Percentiles rank a stretch among this genome's conserved stretches.
phyloP scores from a whole-genome alignment of 2,113 vertebrate genomes.

The Zapornia atra region DNA sequence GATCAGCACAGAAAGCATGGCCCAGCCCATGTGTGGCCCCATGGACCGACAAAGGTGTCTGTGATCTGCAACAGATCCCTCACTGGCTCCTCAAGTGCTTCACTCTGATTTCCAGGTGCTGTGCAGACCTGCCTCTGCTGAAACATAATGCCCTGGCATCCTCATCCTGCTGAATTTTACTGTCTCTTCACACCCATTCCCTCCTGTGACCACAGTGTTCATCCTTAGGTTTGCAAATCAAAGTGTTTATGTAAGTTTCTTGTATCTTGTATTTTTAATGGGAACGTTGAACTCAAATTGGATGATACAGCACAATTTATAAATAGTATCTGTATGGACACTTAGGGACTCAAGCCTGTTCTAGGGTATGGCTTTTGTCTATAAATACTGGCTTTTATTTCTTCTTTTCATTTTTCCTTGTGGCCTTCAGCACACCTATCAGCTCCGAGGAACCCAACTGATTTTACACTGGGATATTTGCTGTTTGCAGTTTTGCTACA shows the following conservation, averaged over 20 bases:
- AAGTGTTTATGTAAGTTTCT: neutral
- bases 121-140: neutral
- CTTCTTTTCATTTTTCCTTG: neutral
- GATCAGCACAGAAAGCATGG: neutral
- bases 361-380: neutral
- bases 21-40: neutral
- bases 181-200: accelerated
- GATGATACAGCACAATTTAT: neutral
- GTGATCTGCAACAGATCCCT: neutral
- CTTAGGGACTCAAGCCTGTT: neutral
- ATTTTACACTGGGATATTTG: neutral
- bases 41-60: neutral
- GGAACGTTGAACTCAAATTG: neutral
- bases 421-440: neutral
- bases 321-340: neutral
- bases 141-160: accelerated
- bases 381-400: neutral
- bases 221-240: neutral
- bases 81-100: neutral
- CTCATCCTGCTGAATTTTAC: accelerated
- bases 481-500: neutral
- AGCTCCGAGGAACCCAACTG: neutral
- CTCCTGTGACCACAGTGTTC: accelerated
- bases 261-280: neutral
- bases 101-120: neutral